Conservation (phyloP, 2,113 vertebrate species). For the Scartelaos histophorus region DNA sequence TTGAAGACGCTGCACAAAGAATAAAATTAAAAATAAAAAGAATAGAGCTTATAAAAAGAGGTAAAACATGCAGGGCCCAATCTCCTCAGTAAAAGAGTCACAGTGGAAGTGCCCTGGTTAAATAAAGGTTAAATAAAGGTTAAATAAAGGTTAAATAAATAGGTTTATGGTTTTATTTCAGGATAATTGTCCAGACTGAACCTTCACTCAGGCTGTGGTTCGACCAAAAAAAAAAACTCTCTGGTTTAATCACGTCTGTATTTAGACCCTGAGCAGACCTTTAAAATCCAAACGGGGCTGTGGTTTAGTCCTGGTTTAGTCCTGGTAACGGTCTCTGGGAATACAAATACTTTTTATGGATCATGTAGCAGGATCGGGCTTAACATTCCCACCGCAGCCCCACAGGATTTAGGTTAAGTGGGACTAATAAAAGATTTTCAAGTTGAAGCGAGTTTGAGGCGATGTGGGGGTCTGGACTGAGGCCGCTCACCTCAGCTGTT, state of each 20-base stretch:
- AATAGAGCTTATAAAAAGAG: too few relatives aligned
- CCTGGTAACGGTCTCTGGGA: background rate
- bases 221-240: background rate
- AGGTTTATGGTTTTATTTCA: background rate
- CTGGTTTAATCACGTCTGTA: slow-evolving; percentile 1
- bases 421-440: background rate
- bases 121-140: background rate
- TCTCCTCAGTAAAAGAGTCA: too few relatives aligned
- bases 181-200: background rate
- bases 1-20: too few relatives aligned
- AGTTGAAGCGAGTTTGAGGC: background rate
- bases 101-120: background rate
- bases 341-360: background rate
- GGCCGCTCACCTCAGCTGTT: too few relatives aligned
- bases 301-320: background rate
- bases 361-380: background rate
- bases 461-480: background rate
- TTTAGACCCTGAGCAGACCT: background rate
- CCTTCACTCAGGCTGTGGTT: background rate
- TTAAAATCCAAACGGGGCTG: background rate
- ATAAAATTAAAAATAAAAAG: too few relatives aligned
- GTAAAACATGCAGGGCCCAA: too few relatives aligned
- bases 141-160: background rate
- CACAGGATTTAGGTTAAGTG: background rate
- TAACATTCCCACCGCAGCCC: background rate